These are phyloP conservation scores for Tylochromis polylepis DNA, from an alignment of 2,113 vertebrate genomes.

Conservation along the genomic window DNA sequence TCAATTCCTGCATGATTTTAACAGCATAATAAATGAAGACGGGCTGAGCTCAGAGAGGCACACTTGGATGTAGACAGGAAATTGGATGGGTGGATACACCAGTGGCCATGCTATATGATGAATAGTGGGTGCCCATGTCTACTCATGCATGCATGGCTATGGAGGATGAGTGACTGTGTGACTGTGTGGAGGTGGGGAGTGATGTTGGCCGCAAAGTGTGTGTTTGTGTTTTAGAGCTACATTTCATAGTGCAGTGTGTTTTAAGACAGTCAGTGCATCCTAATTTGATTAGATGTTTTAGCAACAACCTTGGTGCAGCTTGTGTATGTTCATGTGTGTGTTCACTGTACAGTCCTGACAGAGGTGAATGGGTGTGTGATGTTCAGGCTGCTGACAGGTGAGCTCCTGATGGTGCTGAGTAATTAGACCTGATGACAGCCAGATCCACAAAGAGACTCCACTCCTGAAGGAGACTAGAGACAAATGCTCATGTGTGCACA, in stretches of 20 bases:
- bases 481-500: neutral
- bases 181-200: neutral
- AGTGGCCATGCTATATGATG: neutral
- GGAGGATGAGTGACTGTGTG: neutral
- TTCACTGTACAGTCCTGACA: neutral
- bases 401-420: constrained; percentile 23
- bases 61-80: neutral
- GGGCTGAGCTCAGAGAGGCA: neutral
- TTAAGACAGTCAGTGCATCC: neutral
- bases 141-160: neutral
- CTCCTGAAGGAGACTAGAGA: neutral
- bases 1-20: constrained; percentile 47
- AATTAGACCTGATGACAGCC: constrained; percentile 55
- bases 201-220: neutral
- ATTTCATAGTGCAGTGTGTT: neutral
- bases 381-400: constrained; percentile 34
- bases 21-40: constrained; percentile 15
- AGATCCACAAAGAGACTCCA: constrained; percentile 5
- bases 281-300: neutral
- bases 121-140: neutral
- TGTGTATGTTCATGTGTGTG: neutral
- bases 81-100: neutral
- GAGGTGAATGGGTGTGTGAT: constrained; percentile 11
- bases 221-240: neutral
- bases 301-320: neutral